Evolutionary conservation across 2,888 invertebrate genomes (phyloP).

Genomic region (Callimorpha dominula): DNA sequence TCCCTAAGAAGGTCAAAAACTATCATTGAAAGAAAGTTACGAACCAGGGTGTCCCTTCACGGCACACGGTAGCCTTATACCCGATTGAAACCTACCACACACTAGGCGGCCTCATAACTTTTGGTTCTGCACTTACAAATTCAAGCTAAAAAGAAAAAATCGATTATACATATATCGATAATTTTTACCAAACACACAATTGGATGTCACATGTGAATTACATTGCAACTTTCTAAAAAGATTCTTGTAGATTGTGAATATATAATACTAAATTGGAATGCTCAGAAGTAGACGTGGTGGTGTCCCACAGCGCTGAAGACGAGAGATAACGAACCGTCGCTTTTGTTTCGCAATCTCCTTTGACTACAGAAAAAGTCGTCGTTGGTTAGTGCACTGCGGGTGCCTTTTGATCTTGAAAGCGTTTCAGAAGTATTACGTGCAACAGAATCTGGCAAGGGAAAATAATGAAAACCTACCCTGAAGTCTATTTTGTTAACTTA

Average conservation of each 20-base stretch:
- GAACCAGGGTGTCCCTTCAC: too few relatives aligned
- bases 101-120: too few relatives aligned
- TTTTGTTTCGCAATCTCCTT: conserved; percentile 62
- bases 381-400: conserved; percentile 46
- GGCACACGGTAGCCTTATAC: too few relatives aligned
- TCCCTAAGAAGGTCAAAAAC: too few relatives aligned
- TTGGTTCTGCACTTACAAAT: too few relatives aligned
- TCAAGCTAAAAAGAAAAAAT: too few relatives aligned
- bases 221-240: neutral
- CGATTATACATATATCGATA: neutral
- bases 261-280: neutral
- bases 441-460: neutral
- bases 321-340: conserved; percentile 59
- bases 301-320: conserved; percentile 44
- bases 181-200: neutral
- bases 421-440: conserved; percentile 11
- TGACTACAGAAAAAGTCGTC: conserved; percentile 43
- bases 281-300: conserved; percentile 24
- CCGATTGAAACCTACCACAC: too few relatives aligned
- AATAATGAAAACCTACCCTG: neutral
- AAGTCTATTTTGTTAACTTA: neutral
- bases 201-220: neutral
- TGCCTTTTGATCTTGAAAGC: conserved; percentile 27
- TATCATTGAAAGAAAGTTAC: too few relatives aligned
- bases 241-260: neutral